Conservation (phyloP, 2,888 invertebrate species). For the Lottia gigantea region DNA sequence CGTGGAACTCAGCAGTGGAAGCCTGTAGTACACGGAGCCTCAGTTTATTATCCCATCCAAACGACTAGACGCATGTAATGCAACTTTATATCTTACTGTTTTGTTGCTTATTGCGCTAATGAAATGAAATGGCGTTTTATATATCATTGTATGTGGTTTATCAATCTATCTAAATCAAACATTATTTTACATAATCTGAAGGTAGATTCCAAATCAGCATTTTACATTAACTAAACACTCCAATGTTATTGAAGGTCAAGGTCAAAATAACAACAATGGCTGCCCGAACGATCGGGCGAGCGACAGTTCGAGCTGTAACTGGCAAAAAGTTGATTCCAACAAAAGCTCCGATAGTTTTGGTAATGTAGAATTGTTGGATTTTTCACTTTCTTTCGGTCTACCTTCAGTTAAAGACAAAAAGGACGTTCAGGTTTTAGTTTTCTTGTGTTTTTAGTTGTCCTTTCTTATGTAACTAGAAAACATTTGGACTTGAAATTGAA, state of each 20-base stretch:
- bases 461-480: too few species aligned
- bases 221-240: not conserved
- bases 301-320: slow-evolving; percentile 88
- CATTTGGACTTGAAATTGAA: too few species aligned
- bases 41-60: too few species aligned
- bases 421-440: not conserved
- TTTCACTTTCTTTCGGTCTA: too few species aligned
- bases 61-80: too few species aligned
- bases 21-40: too few species aligned
- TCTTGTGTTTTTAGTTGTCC: not conserved
- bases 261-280: slow-evolving; percentile 40
- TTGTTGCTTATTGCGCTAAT: too few species aligned
- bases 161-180: too few species aligned
- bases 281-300: slow-evolving; percentile 71
- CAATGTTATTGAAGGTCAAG: slow-evolving; percentile 14
- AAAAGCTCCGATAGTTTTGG: slow-evolving; percentile 83
- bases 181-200: not conserved
- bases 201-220: not conserved
- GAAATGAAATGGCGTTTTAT: too few species aligned
- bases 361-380: slow-evolving; percentile 25
- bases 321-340: slow-evolving; percentile 79
- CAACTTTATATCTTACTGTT: too few species aligned
- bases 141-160: too few species aligned
- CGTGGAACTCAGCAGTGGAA: too few species aligned
- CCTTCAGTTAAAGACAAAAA: not conserved